These are phyloP conservation scores for Corythornis cristatus DNA, from an alignment of 2,113 vertebrate genomes.

Conservation along the genomic window DNA sequence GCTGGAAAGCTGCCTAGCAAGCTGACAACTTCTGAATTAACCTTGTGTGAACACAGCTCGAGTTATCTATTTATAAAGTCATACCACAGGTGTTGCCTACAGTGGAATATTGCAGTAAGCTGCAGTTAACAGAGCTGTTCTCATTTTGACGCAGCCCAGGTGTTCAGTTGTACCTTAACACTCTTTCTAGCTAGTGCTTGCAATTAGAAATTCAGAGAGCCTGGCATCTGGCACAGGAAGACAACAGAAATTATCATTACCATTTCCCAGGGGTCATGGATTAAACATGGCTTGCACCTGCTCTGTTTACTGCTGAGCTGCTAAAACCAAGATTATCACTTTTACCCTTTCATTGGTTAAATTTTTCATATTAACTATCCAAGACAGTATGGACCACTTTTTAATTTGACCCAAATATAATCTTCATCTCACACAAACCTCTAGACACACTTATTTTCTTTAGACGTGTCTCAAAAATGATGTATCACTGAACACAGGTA, in stretches of 20 bases:
- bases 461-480: neutral
- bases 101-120: neutral
- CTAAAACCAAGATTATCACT: conserved; percentile 19
- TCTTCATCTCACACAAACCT: neutral
- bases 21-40: conserved; percentile 22
- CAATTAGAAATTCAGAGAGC: conserved; percentile 12
- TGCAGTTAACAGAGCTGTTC: conserved; percentile 9
- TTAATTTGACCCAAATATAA: neutral
- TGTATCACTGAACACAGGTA: neutral
- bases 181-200: neutral
- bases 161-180: neutral
- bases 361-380: neutral
- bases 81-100: conserved; percentile 22
- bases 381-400: neutral
- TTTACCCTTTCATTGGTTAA: neutral
- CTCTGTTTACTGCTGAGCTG: conserved; percentile 45
- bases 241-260: neutral
- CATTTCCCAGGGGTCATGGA: conserved; percentile 38
- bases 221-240: conserved; percentile 31
- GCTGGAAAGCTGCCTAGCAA: conserved; percentile 40
- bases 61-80: conserved; percentile 49
- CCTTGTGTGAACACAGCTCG: neutral
- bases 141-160: conserved; percentile 3
- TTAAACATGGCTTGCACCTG: conserved; percentile 56
- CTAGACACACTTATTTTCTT: neutral